phyloP scores from a whole-genome alignment of 2,888 invertebrate species.

The Nesidiocoris tenuis region DNA sequence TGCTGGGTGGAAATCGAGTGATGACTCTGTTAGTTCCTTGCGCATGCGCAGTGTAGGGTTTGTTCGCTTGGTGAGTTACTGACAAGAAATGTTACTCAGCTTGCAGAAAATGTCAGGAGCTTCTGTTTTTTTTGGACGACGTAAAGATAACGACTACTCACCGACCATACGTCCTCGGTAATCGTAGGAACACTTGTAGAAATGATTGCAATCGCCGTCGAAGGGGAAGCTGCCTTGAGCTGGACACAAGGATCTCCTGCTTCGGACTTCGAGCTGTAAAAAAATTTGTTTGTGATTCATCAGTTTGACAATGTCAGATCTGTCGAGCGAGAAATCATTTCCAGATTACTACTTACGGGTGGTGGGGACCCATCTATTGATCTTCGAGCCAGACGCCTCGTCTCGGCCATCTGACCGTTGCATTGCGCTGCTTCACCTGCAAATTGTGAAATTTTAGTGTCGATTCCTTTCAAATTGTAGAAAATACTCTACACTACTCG shows the following conservation, averaged over 20 bases:
- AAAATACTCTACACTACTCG: too few relatives aligned
- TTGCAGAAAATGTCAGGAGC: too few relatives aligned
- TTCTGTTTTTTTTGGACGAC: too few relatives aligned
- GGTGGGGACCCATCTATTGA: constrained; percentile 60
- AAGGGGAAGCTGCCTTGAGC: constrained; percentile 69
- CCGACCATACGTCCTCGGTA: constrained; percentile 55
- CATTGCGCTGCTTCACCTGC: constrained; percentile 38
- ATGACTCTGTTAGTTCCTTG: too few relatives aligned
- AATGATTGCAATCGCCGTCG: constrained; percentile 67
- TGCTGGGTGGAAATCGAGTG: too few relatives aligned
- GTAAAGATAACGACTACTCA: constrained; percentile 46
- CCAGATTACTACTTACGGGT: too few relatives aligned
- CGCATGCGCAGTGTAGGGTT: too few relatives aligned
- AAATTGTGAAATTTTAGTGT: background rate
- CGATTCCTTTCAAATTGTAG: background rate
- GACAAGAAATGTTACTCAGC: too few relatives aligned
- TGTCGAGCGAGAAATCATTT: too few relatives aligned
- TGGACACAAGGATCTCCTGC: constrained; percentile 63
- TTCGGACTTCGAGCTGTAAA: constrained; percentile 65
- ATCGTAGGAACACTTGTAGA: constrained; percentile 68
- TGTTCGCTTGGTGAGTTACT: too few relatives aligned
- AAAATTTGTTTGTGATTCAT: too few relatives aligned
- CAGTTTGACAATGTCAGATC: too few relatives aligned
- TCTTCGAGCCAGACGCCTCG: constrained; percentile 50
- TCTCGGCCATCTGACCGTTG: constrained; percentile 45